Percentiles rank a stretch among this genome's conserved stretches.
phyloP scores from a whole-genome alignment of 2,113 vertebrate genomes.

The Dipodomys spectabilis region DNA sequence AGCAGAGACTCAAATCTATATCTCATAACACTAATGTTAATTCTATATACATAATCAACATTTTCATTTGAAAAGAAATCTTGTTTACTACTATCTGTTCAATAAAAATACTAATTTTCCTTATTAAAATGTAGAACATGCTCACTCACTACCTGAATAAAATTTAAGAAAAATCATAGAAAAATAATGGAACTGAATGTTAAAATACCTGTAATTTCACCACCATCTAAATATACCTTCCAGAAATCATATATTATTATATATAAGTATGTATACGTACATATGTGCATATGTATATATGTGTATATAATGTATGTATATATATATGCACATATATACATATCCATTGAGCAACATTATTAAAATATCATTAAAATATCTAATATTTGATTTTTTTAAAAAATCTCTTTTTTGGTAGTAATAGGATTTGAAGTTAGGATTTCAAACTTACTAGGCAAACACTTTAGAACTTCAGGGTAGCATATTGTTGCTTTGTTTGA shows the following conservation, averaged over 20 bases:
- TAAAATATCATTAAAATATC: not conserved
- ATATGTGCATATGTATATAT: not conserved
- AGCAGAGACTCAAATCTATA: not conserved
- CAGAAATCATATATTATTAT: not conserved
- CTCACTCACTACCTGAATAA: not conserved
- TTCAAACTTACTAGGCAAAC: too few species aligned
- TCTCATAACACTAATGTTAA: not conserved
- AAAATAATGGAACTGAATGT: not conserved
- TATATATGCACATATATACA: too few species aligned
- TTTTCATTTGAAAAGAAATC: not conserved
- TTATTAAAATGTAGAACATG: not conserved
- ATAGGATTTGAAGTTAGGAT: too few species aligned
- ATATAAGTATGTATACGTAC: not conserved
- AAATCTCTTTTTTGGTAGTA: too few species aligned
- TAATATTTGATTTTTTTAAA: too few species aligned
- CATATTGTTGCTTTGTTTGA: too few species aligned
- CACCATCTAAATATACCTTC: too few species aligned
- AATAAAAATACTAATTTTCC: constrained; percentile 32
- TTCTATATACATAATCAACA: not conserved
- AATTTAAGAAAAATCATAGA: not conserved
- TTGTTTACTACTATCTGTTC: not conserved
- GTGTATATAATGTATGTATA: not conserved
- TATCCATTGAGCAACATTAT: not conserved
- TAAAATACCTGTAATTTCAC: not conserved
- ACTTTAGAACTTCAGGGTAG: too few species aligned